phyloP scores from a whole-genome alignment of 2,797 vertebrate genomes.

The Sebastes hubbsi region DNA sequence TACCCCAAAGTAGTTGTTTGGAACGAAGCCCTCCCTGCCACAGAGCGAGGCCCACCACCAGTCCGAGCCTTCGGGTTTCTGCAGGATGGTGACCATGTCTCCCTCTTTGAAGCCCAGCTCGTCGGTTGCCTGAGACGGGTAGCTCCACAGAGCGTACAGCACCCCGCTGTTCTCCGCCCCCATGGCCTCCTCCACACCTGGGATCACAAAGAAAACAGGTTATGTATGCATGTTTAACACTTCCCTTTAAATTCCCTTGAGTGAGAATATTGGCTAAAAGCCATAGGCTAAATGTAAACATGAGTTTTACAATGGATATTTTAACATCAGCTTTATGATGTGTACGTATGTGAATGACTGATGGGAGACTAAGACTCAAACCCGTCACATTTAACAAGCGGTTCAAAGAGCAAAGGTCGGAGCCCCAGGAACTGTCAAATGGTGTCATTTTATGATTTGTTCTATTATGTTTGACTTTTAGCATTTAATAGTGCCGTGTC shows the following conservation, averaged over 20 bases:
- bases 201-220: not conserved
- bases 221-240: not conserved
- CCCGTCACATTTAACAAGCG: not conserved
- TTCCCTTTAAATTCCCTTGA: not conserved
- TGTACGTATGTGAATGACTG: not conserved
- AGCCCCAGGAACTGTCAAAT: not conserved
- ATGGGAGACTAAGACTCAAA: not conserved
- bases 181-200: conserved; percentile 90
- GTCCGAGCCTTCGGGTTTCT: conserved; percentile 84
- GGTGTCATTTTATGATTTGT: conserved; percentile 4
- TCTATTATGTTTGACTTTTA: not conserved
- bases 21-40: conserved; percentile 91
- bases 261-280: not conserved
- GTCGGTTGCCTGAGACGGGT: conserved; percentile 86
- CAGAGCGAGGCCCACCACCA: conserved; percentile 95
- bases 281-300: not conserved
- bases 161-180: conserved; percentile 87
- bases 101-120: conserved; percentile 92
- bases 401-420: not conserved
- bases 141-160: conserved; percentile 91
- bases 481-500: not conserved
- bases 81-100: conserved; percentile 91
- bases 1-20: conserved; percentile 95
- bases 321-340: not conserved
- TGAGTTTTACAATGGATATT: not conserved